Conservation (phyloP, 1,140 invertebrate species). For the Panulirus ornatus region DNA sequence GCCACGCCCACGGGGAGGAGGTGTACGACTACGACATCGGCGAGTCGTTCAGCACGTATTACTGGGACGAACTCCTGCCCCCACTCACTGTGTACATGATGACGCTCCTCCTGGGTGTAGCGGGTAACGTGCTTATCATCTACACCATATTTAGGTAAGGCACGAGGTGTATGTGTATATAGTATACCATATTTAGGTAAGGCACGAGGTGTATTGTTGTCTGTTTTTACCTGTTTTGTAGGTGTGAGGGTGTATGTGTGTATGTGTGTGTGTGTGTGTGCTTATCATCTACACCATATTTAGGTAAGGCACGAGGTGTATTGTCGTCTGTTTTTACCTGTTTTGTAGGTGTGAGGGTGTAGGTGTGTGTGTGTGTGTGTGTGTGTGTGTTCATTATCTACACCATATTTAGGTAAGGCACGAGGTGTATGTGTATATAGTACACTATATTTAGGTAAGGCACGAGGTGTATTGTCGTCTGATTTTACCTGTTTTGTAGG, state of each 20-base stretch:
- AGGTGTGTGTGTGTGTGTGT: not conserved
- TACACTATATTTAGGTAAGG: no score
- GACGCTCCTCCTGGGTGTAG: slow-evolving; percentile 83
- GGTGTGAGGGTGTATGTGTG: not conserved
- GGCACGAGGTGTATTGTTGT: no score
- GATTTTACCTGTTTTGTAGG: no score
- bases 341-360: not conserved
- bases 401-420: slow-evolving; percentile 79
- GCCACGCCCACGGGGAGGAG: not conserved
- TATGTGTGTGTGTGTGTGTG: not conserved
- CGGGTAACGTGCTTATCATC: slow-evolving; percentile 83
- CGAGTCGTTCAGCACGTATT: slow-evolving; percentile 77
- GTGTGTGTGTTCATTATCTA: slow-evolving; percentile 80
- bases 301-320: no score
- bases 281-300: not conserved
- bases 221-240: no score
- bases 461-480: no score
- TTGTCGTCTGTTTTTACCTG: no score
- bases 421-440: no score
- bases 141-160: slow-evolving; percentile 80
- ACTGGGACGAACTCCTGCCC: slow-evolving; percentile 82
- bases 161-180: no score
- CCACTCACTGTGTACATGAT: slow-evolving; percentile 83
- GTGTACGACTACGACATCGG: slow-evolving; percentile 51
- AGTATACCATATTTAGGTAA: no score